Evolutionary conservation across 2,888 invertebrate genomes (phyloP).

Genomic region (Andrena chrysosceles): DNA sequence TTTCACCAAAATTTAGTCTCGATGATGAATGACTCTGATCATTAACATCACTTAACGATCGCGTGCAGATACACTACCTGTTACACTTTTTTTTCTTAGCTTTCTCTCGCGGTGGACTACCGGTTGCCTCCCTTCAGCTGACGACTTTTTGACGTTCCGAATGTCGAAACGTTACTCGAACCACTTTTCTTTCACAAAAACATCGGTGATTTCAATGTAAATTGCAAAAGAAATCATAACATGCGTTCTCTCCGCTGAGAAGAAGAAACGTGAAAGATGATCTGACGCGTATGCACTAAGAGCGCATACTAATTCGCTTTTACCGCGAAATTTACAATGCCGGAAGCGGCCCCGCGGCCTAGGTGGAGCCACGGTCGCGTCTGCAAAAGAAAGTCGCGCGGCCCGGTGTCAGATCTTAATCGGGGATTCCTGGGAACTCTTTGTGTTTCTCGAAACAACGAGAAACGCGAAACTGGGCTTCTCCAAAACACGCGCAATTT

Average conservation of each 20-base stretch:
- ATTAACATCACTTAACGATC: conserved; percentile 9
- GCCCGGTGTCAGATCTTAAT: neutral
- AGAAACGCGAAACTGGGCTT: too few relatives aligned
- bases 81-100: neutral
- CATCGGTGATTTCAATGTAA: neutral
- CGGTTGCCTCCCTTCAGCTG: neutral
- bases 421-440: too few relatives aligned
- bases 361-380: too few relatives aligned
- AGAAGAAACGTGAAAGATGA: too few relatives aligned
- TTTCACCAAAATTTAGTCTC: neutral
- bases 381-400: too few relatives aligned
- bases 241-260: too few relatives aligned
- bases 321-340: too few relatives aligned
- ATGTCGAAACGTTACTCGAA: neutral
- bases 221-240: neutral
- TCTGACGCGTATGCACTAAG: too few relatives aligned
- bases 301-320: too few relatives aligned
- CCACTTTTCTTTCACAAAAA: neutral
- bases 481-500: too few relatives aligned
- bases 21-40: neutral
- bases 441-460: too few relatives aligned
- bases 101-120: conserved; percentile 9
- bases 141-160: conserved; percentile 1
- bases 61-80: conserved; percentile 7
- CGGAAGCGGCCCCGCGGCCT: too few relatives aligned